Evolutionary conservation across 2,797 vertebrate species (phyloP), one percentile per base, ranked within the genome.

Genomic region (Chelonia mydas): DNA sequence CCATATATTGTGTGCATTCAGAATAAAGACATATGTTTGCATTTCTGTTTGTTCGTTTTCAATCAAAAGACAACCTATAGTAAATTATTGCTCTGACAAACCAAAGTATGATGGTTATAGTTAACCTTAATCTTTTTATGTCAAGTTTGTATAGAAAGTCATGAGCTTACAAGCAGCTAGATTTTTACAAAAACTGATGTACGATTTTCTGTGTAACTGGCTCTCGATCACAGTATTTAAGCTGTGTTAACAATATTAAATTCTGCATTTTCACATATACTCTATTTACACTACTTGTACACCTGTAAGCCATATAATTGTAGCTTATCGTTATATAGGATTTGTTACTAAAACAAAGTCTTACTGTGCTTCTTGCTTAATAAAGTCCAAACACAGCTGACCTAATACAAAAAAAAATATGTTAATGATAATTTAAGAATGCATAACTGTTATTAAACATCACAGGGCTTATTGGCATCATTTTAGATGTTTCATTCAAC

Each of bases 41-140:
- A 94, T 92, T 92, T 88, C 89, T 88, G 87, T 92, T 88, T 78
- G 91, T 90, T 86, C 82, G 17, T 85, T 11, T 79, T 78, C 1
- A 54, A 25, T 79, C 91, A 81, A 84, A 57, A 92, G 33, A 72
- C 31, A 83, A 90, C 86, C 89, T 55, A 83, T 57, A 92, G 47
- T 92, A 86, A 87, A n/a, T 65, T 11, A 65, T 74, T 55, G 11
- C 33, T 83, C 68, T 83, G 86, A 49, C 11, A 78, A 49, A 78
- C 25, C 37, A 49, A 50, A 28, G 28, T 28, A 27, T 49, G 76
- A 49, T 45, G 6, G 76, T 50, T 47, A 68, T 15, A 91, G 45
- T 47, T 47, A 57, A 37, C 82, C 19, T 3, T 10, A 76, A 27
- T 86, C 28, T 54, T 91, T 92, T 72, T 7, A 37, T 53, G 78